Evolutionary conservation across 2,888 invertebrate genomes (phyloP).

Genomic region (Marasmarcha lunaedactyla): DNA sequence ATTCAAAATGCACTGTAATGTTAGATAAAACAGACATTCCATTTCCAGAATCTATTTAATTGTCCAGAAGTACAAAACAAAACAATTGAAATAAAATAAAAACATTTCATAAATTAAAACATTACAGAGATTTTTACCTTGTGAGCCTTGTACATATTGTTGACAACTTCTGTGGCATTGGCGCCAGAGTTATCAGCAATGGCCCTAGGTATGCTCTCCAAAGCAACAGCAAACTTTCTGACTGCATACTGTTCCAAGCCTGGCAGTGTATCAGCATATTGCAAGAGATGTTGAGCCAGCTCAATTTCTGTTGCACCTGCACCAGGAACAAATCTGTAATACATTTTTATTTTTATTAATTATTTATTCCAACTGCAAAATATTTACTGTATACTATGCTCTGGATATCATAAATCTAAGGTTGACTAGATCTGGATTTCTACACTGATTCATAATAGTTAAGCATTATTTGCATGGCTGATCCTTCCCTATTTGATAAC

Average conservation of each 20-base stretch:
- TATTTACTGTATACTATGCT: neutral
- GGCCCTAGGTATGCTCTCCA: conserved; percentile 92
- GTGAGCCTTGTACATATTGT: conserved; percentile 94
- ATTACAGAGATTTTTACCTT: no score
- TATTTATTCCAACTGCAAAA: neutral
- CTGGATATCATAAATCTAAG: neutral
- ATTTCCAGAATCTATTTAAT: neutral
- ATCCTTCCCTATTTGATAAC: no score
- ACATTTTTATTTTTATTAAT: neutral
- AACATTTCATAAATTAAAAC: no score
- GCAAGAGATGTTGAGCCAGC: conserved; percentile 86
- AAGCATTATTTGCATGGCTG: no score
- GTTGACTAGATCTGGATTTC: no score
- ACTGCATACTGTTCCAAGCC: conserved; percentile 98
- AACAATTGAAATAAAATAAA: no score
- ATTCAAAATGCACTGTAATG: no score
- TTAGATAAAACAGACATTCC: no score
- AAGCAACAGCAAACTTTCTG: conserved; percentile 89
- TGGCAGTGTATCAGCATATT: conserved; percentile 91
- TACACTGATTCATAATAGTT: no score
- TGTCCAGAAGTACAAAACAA: conserved; percentile 7
- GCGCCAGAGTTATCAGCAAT: conserved; percentile 95
- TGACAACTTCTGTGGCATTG: conserved; percentile 87
- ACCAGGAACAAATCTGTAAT: conserved; percentile 81
- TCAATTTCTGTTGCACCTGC: conserved; percentile 97